Evolutionary conservation across 1,140 invertebrate species (phyloP).

Genomic region (Anoplolepis gracilipes): DNA sequence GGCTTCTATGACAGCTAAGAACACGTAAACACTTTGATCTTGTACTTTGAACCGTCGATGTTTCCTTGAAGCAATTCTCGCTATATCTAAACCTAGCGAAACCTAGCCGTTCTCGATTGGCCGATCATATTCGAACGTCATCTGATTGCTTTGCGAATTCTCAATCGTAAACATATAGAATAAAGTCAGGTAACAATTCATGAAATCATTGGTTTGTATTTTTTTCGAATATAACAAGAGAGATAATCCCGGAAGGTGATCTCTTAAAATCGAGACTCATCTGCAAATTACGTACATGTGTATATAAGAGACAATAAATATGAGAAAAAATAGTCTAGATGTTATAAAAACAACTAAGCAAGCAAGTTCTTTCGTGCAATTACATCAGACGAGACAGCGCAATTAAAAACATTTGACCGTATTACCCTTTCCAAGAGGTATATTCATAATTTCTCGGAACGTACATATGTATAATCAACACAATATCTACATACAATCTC

Average conservation of each 20-base stretch:
- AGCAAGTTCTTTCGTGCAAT: neutral
- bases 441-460: neutral
- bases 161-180: neutral
- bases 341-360: neutral
- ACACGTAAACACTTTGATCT: slow-evolving; percentile 27
- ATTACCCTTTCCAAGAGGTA: neutral
- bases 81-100: neutral
- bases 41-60: slow-evolving; percentile 28
- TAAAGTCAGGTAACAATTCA: slow-evolving; percentile 1
- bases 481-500: neutral
- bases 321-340: too few species aligned
- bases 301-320: too few species aligned
- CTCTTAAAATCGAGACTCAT: too few species aligned
- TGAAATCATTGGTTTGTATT: neutral
- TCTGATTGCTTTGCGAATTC: slow-evolving; percentile 1
- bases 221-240: too few species aligned
- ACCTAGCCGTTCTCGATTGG: neutral
- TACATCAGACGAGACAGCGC: neutral
- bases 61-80: slow-evolving; percentile 1
- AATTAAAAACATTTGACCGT: slow-evolving; percentile 14
- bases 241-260: too few species aligned
- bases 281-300: too few species aligned
- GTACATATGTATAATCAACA: too few species aligned
- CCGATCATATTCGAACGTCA: neutral
- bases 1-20: neutral